Percentiles rank a stretch among this genome's conserved stretches.
Conservation (phyloP, 2,888 invertebrate genomes). For the Gymnosoma rotundatum region DNA sequence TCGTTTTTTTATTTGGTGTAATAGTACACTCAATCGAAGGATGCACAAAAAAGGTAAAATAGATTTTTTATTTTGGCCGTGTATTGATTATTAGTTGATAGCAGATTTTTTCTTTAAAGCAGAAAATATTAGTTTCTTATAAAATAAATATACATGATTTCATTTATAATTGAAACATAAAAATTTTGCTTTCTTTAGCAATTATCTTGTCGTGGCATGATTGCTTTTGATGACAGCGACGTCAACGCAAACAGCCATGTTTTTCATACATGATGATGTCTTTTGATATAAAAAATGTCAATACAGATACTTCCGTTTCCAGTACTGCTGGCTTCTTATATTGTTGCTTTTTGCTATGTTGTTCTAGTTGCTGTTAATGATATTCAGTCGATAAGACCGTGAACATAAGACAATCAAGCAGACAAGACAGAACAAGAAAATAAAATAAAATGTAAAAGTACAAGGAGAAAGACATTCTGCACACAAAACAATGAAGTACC, state of each 20-base stretch:
- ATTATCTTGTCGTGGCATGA: slow-evolving; percentile 18
- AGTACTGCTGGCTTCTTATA: not conserved
- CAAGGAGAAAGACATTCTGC: slow-evolving; percentile 36
- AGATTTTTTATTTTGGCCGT: not conserved
- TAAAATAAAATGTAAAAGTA: not conserved
- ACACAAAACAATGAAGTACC: slow-evolving; percentile 37
- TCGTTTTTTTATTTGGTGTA: too few species aligned
- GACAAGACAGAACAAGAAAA: slow-evolving; percentile 14
- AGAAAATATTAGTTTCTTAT: not conserved
- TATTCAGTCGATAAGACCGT: slow-evolving; percentile 29
- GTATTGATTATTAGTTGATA: slow-evolving; percentile 10
- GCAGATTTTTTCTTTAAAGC: not conserved
- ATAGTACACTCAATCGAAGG: too few species aligned
- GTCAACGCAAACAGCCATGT: slow-evolving; percentile 7
- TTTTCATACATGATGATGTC: slow-evolving; percentile 52
- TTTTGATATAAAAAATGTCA: slow-evolving; percentile 55
- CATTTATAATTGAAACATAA: slow-evolving; percentile 10
- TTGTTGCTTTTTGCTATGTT: not conserved
- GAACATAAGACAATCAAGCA: slow-evolving; percentile 3
- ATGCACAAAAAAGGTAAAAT: too few species aligned
- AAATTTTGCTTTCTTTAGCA: slow-evolving; percentile 15
- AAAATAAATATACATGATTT: not conserved
- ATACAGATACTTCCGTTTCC: slow-evolving; percentile 61
- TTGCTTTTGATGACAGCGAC: slow-evolving; percentile 47
- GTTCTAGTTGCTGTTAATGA: slow-evolving; percentile 25